Base-by-base conservation (phyloP, 2,888 invertebrate genomes). In the Macrosoma leucophasiata region DNA sequence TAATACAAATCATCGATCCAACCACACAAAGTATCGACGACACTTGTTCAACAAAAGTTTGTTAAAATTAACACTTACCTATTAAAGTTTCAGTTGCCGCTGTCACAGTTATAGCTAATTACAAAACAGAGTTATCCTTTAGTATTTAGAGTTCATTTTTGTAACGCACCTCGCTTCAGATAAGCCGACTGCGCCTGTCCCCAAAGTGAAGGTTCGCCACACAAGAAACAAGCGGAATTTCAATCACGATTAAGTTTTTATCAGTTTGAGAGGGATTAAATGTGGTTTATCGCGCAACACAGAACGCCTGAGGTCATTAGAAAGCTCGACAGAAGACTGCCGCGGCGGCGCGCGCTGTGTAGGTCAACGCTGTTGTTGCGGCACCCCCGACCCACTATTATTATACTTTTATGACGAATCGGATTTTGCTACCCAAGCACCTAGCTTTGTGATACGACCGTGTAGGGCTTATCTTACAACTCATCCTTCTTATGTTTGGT, bases 331-430 rank as follows among this genome's bases (percentile, higher is more conserved):
- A 62, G 72, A 75, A 76, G 79, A 84, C 84, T 84, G 84, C 78
- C 82, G 82, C 76, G 75, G 73, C 77, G 61, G 62, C 62, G 61
- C 77, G 77, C 78, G 81, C 79, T 74, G 72, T 73, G 50, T 61
- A 74, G 79, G 81, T 78, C 79, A 74, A 72, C 71, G 69, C 66
- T 46, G 77, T 75, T 77, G 76, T 74, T 81, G 79, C 79, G 79
- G 78, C 76, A 69, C 66, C 72, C 72, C 74, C 75, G 71, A 73
- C 76, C 81, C 74, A 78, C 82, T 81, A 81, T 79, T 81, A 81
- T 81, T 82, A 81, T 78, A 81, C 75, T 84, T 84, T 84, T 84
- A 84, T 84, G 82, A 84, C 78, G 77, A 77, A 79, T 82, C 76
- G 70, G 75, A 73, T 81, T 78, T 79, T 72, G 71, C 70, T 70